Evolutionary conservation across 1,140 invertebrate genomes (phyloP).

Genomic region (Ostrea denselamellosa): DNA sequence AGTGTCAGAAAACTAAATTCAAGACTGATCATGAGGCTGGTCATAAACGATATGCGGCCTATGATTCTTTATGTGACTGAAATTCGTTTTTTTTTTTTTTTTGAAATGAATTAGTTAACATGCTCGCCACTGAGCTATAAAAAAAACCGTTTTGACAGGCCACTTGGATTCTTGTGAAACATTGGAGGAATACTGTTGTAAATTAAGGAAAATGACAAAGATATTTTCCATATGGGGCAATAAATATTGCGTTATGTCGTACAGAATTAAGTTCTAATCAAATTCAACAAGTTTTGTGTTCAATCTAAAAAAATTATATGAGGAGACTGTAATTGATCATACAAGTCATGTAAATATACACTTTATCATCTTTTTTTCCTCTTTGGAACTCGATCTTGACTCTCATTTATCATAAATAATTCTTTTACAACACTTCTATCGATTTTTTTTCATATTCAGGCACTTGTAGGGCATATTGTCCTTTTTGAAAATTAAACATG

Average conservation of each 20-base stretch:
- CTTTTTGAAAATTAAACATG: no score
- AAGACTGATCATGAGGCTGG: neutral
- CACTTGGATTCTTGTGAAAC: conserved; percentile 12
- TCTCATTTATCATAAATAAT: no score
- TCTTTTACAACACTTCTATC: no score
- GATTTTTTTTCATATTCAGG: no score
- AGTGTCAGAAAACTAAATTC: neutral
- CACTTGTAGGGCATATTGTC: no score
- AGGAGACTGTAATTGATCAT: no score
- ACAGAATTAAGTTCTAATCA: no score
- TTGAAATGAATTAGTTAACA: neutral
- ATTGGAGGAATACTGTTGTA: conserved; percentile 12
- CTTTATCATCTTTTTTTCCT: no score
- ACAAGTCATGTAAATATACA: no score
- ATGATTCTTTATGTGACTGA: neutral
- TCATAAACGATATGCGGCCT: neutral
- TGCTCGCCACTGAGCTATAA: neutral
- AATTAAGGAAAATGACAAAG: conserved; percentile 17
- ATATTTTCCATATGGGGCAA: conserved; percentile 10
- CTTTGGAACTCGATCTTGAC: no score
- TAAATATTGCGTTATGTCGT: neutral
- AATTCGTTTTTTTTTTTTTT: neutral
- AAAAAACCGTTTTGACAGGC: conserved; percentile 1
- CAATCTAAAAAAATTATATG: no score
- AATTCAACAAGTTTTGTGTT: no score